Evolutionary conservation across 2,888 invertebrate genomes (phyloP).

Genomic region (Mimumesa dahlbomi): DNA sequence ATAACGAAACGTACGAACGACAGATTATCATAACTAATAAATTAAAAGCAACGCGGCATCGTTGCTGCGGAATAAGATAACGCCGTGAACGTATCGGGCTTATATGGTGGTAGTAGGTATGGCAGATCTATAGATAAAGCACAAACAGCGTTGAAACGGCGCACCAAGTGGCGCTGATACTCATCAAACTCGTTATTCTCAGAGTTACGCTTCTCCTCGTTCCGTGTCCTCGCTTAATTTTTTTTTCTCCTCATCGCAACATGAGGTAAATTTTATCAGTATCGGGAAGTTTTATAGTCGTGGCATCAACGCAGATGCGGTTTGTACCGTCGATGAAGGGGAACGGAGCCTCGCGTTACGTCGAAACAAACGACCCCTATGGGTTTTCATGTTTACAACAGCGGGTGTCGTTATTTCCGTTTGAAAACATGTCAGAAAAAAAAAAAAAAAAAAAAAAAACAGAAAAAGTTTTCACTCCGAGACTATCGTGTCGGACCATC

Average conservation of each 20-base stretch:
- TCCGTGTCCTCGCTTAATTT: constrained; percentile 6
- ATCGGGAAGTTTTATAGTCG: constrained; percentile 21
- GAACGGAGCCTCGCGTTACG: too few relatives aligned
- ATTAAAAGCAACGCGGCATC: constrained; percentile 21
- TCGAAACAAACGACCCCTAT: too few relatives aligned
- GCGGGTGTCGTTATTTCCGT: too few relatives aligned
- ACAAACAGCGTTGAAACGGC: constrained; percentile 19
- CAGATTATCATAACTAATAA: constrained; percentile 21
- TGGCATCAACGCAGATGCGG: not conserved
- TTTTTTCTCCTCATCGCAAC: not conserved
- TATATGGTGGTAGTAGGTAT: constrained; percentile 7
- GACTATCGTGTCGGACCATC: too few relatives aligned
- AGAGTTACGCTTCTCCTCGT: constrained; percentile 17
- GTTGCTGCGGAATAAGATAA: constrained; percentile 31
- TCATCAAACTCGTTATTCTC: constrained; percentile 26
- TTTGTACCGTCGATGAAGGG: not conserved
- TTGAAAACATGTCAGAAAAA: too few relatives aligned
- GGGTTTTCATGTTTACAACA: too few relatives aligned
- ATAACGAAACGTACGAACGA: not conserved
- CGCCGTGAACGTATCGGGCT: constrained; percentile 18
- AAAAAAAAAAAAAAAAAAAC: too few relatives aligned
- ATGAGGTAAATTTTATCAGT: constrained; percentile 34
- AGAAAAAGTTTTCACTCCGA: too few relatives aligned
- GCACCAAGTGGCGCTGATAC: constrained; percentile 26
- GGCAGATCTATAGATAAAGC: constrained; percentile 34